Evolutionary conservation across 2,113 vertebrate genomes (phyloP), one percentile per base, ranked within the genome.

Genomic region (Heterotis niloticus): DNA sequence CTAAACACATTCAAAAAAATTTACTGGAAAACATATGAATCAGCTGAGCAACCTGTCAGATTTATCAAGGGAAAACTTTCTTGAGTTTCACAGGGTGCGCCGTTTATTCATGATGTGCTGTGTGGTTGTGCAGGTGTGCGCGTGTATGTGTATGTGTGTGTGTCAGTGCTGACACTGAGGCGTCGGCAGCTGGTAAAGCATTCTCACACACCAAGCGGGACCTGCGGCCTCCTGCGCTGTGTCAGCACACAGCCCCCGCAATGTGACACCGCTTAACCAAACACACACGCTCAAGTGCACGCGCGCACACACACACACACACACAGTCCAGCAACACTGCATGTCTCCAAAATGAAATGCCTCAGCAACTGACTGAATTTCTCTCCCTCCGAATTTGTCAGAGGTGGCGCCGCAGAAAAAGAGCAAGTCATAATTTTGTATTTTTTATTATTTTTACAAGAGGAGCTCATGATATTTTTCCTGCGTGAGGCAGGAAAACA

Each of bases 151-250:
- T 81, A 81, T 79, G 76, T 84, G 81, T 76, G 77, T 83, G 68
- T 73, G 13, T 18, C 51, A 20, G 52, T 57, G 16, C 78, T 88
- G 86, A 89, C 87, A 86, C 84, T 88, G 79, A 82, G 86, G 86
- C 83, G 84, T 86, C 86, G 87, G 88, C 92, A 92, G 90, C 90
- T 91, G 92, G 88, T 83, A 83, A 88, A 86, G 81, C 77, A 84
- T 85, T 87, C 79, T 89, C 86, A 87, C 88, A 90, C 89, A 83
- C 89, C 90, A 91, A 91, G 91, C 91, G 91, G 83, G 78, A 90
- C 90, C 87, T 89, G 83, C 87, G 87, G 86, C 88, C 84, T 65
- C 80, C 82, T 82, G 89, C 86, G 78, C 90, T 86, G 86, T 82
- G 85, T 92, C 91, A 90, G 90, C 90, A 86, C 86, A 91, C 88